Percentiles rank a stretch among this genome's conserved stretches.
Evolutionary conservation across 2,888 invertebrate genomes (phyloP).

Genomic region (Orchestes rusci): DNA sequence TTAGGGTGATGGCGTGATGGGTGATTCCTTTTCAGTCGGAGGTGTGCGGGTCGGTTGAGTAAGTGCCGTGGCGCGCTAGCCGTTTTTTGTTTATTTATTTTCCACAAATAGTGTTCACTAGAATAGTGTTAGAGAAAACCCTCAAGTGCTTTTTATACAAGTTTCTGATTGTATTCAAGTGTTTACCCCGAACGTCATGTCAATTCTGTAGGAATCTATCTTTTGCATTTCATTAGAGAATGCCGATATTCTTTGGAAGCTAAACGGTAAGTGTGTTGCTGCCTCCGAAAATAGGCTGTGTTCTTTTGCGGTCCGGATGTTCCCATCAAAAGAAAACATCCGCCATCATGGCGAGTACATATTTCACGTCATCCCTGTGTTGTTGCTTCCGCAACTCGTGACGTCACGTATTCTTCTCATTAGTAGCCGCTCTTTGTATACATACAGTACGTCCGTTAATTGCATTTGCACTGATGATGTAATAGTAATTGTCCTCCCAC

Average conservation of each 20-base stretch:
- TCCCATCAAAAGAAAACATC: constrained; percentile 38
- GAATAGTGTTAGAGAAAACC: constrained; percentile 30
- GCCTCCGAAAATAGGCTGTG: too few relatives aligned
- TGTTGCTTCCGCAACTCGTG: constrained; percentile 34
- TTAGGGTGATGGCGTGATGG: constrained; percentile 36
- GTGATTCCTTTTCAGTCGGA: constrained; percentile 38
- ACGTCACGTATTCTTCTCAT: constrained; percentile 37
- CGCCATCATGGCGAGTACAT: constrained; percentile 45
- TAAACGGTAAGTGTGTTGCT: background rate
- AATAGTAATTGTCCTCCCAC: too few relatives aligned
- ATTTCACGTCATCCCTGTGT: constrained; percentile 42
- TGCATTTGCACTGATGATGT: too few relatives aligned
- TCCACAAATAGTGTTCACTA: constrained; percentile 30
- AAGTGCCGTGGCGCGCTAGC: constrained; percentile 29
- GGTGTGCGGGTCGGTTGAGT: constrained; percentile 39
- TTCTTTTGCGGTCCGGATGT: too few relatives aligned
- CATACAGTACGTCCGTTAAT: too few relatives aligned
- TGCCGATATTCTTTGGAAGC: too few relatives aligned
- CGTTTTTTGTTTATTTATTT: constrained; percentile 43
- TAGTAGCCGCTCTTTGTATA: too few relatives aligned
- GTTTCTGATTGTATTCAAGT: constrained; percentile 21
- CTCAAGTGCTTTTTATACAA: constrained; percentile 31
- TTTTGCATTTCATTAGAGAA: constrained; percentile 17
- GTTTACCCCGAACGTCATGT: constrained; percentile 20
- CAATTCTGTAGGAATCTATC: constrained; percentile 16